Percentiles rank a stretch among this genome's conserved stretches.
phyloP scores from a whole-genome alignment of 2,113 vertebrate genomes.

The Bos javanicus region DNA sequence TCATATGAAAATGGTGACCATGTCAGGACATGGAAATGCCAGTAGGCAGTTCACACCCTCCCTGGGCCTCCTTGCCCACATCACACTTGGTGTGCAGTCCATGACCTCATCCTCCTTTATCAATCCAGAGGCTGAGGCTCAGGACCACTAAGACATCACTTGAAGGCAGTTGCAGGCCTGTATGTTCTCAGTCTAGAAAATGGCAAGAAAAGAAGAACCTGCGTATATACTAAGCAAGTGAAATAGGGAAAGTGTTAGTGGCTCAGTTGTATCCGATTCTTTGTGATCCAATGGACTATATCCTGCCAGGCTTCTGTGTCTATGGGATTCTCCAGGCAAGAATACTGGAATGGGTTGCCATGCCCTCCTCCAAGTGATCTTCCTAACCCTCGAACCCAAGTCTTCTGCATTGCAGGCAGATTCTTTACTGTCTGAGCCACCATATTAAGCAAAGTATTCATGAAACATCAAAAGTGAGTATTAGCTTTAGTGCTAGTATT shows the following conservation, averaged over 20 bases:
- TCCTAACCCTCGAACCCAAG: neutral
- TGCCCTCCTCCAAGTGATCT: neutral
- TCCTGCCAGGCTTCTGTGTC: accelerated
- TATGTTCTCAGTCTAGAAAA: neutral
- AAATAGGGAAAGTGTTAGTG: neutral
- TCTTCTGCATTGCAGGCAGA: neutral
- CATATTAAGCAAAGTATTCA: neutral
- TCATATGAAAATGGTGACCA: neutral
- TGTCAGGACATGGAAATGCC: neutral
- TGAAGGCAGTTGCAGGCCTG: neutral
- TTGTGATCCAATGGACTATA: neutral
- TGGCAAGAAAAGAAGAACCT: neutral
- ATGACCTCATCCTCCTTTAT: too few relatives aligned
- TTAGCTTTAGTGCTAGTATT: neutral
- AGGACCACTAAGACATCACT: neutral
- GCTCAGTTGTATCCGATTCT: accelerated
- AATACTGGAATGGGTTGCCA: neutral
- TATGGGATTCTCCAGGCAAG: neutral
- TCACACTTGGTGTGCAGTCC: neutral
- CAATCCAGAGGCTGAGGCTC: neutral
- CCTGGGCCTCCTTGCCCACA: accelerated
- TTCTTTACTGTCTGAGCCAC: neutral
- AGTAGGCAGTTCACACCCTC: neutral
- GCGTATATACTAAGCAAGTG: neutral
- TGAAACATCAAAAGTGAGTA: neutral